Base-by-base conservation (phyloP, 30 jellyfish, hydroid and myxozoan genomes). In the Rhopilema esculentum region DNA sequence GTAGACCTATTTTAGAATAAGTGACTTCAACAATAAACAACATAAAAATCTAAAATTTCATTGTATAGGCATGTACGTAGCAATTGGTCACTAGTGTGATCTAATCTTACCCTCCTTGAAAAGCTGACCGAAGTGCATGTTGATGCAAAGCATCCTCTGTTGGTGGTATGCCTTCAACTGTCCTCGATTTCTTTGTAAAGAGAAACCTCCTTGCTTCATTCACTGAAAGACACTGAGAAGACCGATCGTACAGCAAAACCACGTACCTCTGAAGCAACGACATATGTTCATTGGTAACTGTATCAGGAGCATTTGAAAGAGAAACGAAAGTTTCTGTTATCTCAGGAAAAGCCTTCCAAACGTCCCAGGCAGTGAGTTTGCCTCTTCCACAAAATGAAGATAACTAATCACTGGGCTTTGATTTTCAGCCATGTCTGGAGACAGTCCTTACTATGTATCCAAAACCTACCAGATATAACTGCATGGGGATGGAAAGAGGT, bases 101-200 rank as follows among this genome's bases (percentile, higher is more conserved):
- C 57, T 40, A 40, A 40, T 40, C 73, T 83, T 83, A 69, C 87
- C 85, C 89, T 66, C 94, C 84, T 85, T 72, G 94, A 24, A 16
- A 64, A 19, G 83, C 74, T 19, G 89, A 65, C 27, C 90, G 57
- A 30, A 23, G 81, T 66, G 77, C 51, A 27, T 86, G 95, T 63
- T 48, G 95, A 31, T 21, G 53, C 85, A 86, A 76, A 24, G 91
- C 84, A 65, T 64, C 95, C 29, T 75, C 78, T 7, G 90, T 86
- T 63, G 95, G 95, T n/a, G 84, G 91, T 48, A 86, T 4, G 84
- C 85, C 68, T 86, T 86, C 95, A 9, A 75, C 78, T 48, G 85
- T 26, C 69, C 79, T 33, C 48, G 74, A 30, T 61, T 76, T 86
- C 79, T 70, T 75, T 15, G 78, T 32, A 64, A 86, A 75, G 48